phyloP scores from a whole-genome alignment of 2,113 vertebrate species.

The Oreotrochilus melanogaster region DNA sequence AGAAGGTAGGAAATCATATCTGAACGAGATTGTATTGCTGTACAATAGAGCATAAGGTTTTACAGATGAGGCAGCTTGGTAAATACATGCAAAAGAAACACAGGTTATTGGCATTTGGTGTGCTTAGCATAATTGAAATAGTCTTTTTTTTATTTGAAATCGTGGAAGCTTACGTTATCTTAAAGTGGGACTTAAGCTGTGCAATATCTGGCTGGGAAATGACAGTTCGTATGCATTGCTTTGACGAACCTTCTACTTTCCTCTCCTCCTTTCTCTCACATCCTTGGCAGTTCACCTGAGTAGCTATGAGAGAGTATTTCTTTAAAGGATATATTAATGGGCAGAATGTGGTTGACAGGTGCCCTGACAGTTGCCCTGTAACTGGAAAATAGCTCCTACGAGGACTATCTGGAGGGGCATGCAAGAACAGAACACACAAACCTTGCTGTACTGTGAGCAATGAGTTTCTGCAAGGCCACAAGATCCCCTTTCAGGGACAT shows the following conservation, averaged over 20 bases:
- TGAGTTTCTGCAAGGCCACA: not conserved
- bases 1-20: slow-evolving; percentile 85
- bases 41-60: not conserved
- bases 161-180: not conserved
- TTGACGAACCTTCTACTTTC: not conserved
- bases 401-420: not conserved
- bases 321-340: not conserved
- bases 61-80: not conserved
- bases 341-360: not conserved
- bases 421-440: not conserved
- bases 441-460: not conserved
- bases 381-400: not conserved
- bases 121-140: not conserved
- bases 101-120: not conserved
- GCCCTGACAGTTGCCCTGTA: not conserved
- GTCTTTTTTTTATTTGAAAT: not conserved
- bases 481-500: not conserved
- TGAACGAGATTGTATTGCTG: not conserved
- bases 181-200: not conserved
- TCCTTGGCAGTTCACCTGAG: not conserved
- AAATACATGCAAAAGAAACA: not conserved
- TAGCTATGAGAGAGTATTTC: not conserved
- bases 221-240: not conserved
- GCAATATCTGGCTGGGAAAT: not conserved
- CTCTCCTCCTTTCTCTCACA: not conserved